Conservation (phyloP, 2,113 vertebrate genomes). For the Rhinopomastus cyanomelas region DNA sequence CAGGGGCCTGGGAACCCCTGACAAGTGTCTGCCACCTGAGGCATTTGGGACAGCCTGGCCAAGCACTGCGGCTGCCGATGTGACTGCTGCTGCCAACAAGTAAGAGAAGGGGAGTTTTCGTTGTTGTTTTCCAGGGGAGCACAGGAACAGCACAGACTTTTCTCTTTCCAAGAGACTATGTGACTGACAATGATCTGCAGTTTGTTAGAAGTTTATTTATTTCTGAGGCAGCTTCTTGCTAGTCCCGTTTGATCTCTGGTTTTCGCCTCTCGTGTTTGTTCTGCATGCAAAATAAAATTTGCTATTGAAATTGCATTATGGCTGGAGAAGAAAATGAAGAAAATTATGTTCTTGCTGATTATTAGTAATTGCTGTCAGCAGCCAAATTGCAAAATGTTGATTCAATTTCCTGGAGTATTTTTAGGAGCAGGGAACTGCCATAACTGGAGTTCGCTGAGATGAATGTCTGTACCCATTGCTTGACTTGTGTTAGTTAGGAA, state of each 20-base stretch:
- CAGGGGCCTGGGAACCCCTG: not conserved
- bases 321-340: constrained; percentile 16
- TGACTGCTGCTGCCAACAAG: not conserved
- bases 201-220: not conserved
- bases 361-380: constrained; percentile 46
- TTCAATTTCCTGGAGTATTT: constrained; percentile 44
- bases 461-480: not conserved
- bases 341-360: constrained; percentile 32
- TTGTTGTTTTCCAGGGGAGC: not conserved
- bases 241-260: not conserved
- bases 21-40: not conserved
- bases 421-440: constrained; percentile 1
- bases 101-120: not conserved
- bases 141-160: not conserved
- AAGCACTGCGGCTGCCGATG: not conserved
- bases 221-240: not conserved
- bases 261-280: constrained; percentile 6
- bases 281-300: not conserved
- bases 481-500: not conserved
- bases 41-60: accelerated
- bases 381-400: constrained; percentile 36
- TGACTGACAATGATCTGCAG: not conserved
- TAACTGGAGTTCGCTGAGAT: not conserved
- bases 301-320: constrained; percentile 5
- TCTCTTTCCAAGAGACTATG: not conserved